Conservation (phyloP, 1,140 invertebrate genomes). For the Samia ricini region DNA sequence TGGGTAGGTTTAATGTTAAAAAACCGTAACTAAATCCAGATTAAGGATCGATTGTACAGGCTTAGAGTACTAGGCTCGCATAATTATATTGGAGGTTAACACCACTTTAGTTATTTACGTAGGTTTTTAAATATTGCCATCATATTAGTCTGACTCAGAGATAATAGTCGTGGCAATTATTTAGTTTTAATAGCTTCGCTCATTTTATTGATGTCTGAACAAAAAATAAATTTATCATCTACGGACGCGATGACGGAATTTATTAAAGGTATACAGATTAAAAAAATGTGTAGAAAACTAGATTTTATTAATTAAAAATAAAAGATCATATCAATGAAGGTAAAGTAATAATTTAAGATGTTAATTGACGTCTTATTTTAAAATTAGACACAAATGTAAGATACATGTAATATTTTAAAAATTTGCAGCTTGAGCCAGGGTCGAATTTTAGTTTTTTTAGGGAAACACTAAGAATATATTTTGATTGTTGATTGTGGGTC, state of each 20-base stretch:
- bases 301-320: constrained; percentile 3
- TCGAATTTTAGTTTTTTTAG: neutral
- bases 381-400: neutral
- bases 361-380: constrained; percentile 13
- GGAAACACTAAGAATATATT: neutral
- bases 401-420: constrained; percentile 6
- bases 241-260: neutral
- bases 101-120: neutral
- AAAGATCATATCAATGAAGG: constrained; percentile 7
- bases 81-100: neutral
- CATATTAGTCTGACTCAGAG: neutral
- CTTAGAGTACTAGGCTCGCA: constrained; percentile 9
- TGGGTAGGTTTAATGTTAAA: neutral
- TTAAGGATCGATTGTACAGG: constrained; percentile 5
- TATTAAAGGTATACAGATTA: neutral
- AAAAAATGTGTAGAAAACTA: neutral
- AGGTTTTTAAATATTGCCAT: neutral
- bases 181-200: constrained; percentile 1
- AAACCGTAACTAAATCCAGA: neutral
- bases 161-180: neutral
- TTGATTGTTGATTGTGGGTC: no score
- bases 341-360: constrained; percentile 13
- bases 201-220: constrained; percentile 5
- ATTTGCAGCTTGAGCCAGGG: constrained; percentile 10
- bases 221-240: neutral